These are phyloP conservation scores for Hirtodrosophila cameraria DNA, from an alignment of 2,888 invertebrate genomes.

Conservation along the genomic window DNA sequence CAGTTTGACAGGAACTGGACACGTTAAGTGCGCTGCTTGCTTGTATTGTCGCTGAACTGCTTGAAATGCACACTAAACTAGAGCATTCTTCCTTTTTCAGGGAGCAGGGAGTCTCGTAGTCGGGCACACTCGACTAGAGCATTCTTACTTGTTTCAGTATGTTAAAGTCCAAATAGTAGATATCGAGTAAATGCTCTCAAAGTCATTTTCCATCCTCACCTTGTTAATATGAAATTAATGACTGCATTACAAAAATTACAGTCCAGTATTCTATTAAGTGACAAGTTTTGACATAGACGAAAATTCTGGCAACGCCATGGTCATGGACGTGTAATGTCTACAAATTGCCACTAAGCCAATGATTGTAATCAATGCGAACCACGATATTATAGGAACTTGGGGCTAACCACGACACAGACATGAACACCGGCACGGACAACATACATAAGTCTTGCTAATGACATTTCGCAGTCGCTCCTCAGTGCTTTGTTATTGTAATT, in stretches of 20 bases:
- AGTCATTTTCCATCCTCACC: conserved; percentile 85
- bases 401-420: conserved; percentile 7
- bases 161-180: no score
- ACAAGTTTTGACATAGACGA: conserved; percentile 35
- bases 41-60: no score
- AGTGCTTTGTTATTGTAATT: conserved; percentile 71
- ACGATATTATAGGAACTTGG: background rate
- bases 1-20: no score
- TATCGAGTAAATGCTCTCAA: no score
- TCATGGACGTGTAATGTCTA: conserved; percentile 28
- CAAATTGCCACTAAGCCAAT: conserved; percentile 61
- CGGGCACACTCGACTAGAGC: no score
- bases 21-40: no score
- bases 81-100: no score
- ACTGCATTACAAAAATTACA: conserved; percentile 84
- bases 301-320: conserved; percentile 22
- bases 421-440: conserved; percentile 16
- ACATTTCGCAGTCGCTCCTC: conserved; percentile 16
- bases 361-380: conserved; percentile 59
- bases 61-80: no score
- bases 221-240: conserved; percentile 86
- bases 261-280: conserved; percentile 63
- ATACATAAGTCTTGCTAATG: conserved; percentile 36
- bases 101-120: no score
- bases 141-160: no score